phyloP scores from a whole-genome alignment of 92 coral and sea anemone genomes.

The Porites evermanni region DNA sequence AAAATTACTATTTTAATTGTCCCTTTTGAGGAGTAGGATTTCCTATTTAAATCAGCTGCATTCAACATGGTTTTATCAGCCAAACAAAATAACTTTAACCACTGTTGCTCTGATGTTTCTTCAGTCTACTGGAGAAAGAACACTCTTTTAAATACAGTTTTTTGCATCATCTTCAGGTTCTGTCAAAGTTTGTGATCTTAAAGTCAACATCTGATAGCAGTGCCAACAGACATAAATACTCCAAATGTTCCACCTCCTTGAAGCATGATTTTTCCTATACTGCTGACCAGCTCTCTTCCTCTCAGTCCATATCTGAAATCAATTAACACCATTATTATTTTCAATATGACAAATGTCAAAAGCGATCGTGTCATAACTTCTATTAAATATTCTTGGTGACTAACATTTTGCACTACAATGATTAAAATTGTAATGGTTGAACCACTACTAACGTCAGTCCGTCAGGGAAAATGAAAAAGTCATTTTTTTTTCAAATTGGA shows the following conservation, averaged over 20 bases:
- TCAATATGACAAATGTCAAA: no score
- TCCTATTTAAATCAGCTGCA: not conserved
- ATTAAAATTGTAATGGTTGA: no score
- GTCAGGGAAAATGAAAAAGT: no score
- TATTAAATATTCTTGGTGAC: no score
- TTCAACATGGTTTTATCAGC: not conserved
- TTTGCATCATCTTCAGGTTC: not conserved
- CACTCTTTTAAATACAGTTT: not conserved
- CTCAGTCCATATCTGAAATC: conserved; percentile 83
- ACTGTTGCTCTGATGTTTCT: not conserved
- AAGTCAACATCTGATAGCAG: conserved; percentile 91
- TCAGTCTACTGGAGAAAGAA: not conserved
- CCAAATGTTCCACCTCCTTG: conserved; percentile 99
- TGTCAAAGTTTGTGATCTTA: not conserved
- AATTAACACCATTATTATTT: no score
- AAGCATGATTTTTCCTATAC: conserved; percentile 96
- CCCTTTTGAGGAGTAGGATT: not conserved
- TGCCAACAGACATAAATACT: conserved; percentile 97
- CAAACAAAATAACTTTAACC: not conserved
- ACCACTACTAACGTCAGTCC: no score
- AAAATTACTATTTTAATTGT: not conserved
- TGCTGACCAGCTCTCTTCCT: conserved; percentile 89
- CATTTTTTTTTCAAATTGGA: no score
- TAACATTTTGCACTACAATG: no score
- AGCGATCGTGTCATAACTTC: no score